phyloP scores from a whole-genome alignment of 2,888 invertebrate species.

The Loripinus fragilis region DNA sequence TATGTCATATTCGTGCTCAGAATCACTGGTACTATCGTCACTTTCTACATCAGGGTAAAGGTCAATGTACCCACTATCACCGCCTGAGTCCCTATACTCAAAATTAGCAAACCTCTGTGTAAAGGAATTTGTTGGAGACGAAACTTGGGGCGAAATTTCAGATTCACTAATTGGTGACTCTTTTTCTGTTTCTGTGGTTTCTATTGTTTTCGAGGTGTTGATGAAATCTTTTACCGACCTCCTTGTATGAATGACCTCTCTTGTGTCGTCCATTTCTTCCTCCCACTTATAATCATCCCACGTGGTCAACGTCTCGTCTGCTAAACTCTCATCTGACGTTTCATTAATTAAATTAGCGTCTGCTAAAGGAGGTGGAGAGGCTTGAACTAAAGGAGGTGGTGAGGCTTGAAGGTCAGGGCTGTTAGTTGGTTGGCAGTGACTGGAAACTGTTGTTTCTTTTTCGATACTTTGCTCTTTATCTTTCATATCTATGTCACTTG shows the following conservation, averaged over 20 bases:
- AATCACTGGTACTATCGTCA: constrained; percentile 35
- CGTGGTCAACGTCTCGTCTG: constrained; percentile 55
- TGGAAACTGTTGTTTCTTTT: constrained; percentile 1
- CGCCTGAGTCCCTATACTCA: constrained; percentile 63
- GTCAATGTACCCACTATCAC: constrained; percentile 58
- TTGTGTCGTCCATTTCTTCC: constrained; percentile 63
- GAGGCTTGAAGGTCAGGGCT: constrained; percentile 18
- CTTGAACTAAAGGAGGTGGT: too few relatives aligned
- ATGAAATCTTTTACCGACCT: constrained; percentile 61
- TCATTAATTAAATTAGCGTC: not conserved
- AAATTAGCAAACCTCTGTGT: constrained; percentile 60
- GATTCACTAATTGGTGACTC: not conserved
- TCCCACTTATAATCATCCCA: constrained; percentile 68
- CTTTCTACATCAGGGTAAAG: constrained; percentile 56
- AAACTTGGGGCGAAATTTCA: not conserved
- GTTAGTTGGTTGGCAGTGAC: not conserved
- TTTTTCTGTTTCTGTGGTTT: not conserved
- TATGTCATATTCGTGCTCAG: constrained; percentile 69
- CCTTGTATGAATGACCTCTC: constrained; percentile 58
- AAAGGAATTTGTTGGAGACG: constrained; percentile 35
- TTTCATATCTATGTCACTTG: constrained; percentile 1
- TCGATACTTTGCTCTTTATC: constrained; percentile 7
- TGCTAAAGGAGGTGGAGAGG: not conserved
- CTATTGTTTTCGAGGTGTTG: not conserved
- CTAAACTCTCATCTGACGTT: constrained; percentile 35